Percentiles rank a stretch among this genome's conserved stretches.
phyloP scores from a whole-genome alignment of 2,797 vertebrate species.

The Platalea minor region DNA sequence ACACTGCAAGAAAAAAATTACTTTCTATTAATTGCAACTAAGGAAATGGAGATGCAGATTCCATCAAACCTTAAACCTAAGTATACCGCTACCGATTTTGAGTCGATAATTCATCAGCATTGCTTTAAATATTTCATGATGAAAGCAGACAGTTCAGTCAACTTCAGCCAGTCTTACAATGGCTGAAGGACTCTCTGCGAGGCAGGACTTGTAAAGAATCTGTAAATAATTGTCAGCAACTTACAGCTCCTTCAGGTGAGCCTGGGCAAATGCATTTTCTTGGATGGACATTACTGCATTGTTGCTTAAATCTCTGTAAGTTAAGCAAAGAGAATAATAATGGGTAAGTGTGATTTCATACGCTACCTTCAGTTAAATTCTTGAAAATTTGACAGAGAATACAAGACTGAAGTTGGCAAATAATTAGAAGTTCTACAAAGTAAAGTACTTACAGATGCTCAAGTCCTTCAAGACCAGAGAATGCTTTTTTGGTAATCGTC shows the following conservation, averaged over 20 bases:
- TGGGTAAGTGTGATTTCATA: background rate
- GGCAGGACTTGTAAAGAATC: background rate
- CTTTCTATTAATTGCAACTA: background rate
- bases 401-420: background rate
- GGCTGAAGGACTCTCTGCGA: background rate
- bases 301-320: slow-evolving; percentile 88
- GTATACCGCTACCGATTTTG: background rate
- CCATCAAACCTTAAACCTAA: background rate
- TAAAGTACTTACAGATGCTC: slow-evolving; percentile 88
- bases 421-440: background rate
- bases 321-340: slow-evolving; percentile 1
- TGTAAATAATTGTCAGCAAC: slow-evolving; percentile 64
- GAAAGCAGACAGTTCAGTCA: background rate
- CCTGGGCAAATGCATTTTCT: slow-evolving; percentile 85
- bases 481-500: slow-evolving; percentile 90
- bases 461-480: slow-evolving; percentile 86
- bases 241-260: slow-evolving; percentile 89
- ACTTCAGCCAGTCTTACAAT: background rate
- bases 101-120: background rate
- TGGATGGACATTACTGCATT: slow-evolving; percentile 93
- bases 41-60: background rate
- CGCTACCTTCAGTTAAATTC: background rate
- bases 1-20: background rate
- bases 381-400: background rate
- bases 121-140: background rate